Conservation (phyloP, 2,888 invertebrate species). For the Synergus umbraculus region DNA sequence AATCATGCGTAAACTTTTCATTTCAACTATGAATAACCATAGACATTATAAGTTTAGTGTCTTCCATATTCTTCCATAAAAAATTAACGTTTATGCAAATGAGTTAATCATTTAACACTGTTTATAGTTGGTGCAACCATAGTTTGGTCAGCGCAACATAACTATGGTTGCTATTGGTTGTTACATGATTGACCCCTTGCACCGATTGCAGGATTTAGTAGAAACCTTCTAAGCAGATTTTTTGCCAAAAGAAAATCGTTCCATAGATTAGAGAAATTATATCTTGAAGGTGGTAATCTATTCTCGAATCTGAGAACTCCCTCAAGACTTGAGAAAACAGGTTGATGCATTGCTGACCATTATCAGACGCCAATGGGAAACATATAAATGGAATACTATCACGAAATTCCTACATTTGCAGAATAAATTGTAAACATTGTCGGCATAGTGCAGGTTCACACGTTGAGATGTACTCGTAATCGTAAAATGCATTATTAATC, state of each 20-base stretch:
- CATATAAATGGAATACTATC: constrained; percentile 23
- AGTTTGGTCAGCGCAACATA: no score
- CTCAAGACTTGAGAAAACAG: constrained; percentile 4
- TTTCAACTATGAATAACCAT: no score
- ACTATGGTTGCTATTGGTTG: no score
- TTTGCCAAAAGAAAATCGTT: not conserved
- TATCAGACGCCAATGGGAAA: constrained; percentile 6
- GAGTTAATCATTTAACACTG: no score
- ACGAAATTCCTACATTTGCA: not conserved
- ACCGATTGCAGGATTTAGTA: no score
- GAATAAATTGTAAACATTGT: constrained; percentile 32
- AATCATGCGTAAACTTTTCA: no score
- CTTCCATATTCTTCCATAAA: no score
- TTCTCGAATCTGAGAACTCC: constrained; percentile 19
- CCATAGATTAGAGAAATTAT: not conserved
- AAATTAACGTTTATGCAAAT: no score
- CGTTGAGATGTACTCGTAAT: constrained; percentile 23
- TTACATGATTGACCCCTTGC: no score
- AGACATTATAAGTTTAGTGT: no score
- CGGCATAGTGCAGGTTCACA: constrained; percentile 29
- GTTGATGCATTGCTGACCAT: constrained; percentile 8
- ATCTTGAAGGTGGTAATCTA: not conserved
- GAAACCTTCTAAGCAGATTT: no score
- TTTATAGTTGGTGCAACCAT: no score
- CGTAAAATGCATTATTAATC: constrained; percentile 39